phyloP scores from a whole-genome alignment of 1,140 invertebrate genomes.

The Ips typographus region DNA sequence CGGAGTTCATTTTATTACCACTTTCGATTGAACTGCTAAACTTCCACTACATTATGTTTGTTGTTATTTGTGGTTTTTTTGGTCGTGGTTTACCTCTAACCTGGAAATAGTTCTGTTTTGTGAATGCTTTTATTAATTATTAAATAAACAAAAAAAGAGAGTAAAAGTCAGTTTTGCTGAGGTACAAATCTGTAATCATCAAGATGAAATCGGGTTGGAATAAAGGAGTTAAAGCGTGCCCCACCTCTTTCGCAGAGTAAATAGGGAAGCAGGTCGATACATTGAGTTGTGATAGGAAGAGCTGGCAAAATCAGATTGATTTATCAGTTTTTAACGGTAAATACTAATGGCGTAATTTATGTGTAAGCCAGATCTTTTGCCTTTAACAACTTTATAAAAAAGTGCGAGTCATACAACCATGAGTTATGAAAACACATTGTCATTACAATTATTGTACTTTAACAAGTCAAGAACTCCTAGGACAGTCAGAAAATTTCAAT shows the following conservation, averaged over 20 bases:
- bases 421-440: not conserved
- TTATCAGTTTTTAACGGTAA: not conserved
- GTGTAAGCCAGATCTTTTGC: too few relatives aligned
- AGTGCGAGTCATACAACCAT: too few relatives aligned
- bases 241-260: conserved; percentile 27
- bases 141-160: not conserved
- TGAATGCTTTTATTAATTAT: too few relatives aligned
- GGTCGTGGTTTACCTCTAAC: too few relatives aligned
- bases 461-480: too few relatives aligned
- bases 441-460: not conserved
- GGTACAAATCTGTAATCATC: conserved; percentile 13
- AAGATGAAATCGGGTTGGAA: conserved; percentile 23
- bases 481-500: too few relatives aligned
- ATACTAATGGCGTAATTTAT: too few relatives aligned
- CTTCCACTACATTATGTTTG: not conserved
- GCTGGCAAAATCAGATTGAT: not conserved
- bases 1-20: not conserved
- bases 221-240: conserved; percentile 25
- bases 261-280: conserved; percentile 28
- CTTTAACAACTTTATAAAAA: too few relatives aligned
- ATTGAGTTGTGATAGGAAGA: conserved; percentile 12
- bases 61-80: not conserved
- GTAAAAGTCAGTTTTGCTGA: not conserved
- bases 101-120: too few relatives aligned
- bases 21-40: not conserved